phyloP scores from a whole-genome alignment of 2,113 vertebrate genomes.

The Grallaria varia region DNA sequence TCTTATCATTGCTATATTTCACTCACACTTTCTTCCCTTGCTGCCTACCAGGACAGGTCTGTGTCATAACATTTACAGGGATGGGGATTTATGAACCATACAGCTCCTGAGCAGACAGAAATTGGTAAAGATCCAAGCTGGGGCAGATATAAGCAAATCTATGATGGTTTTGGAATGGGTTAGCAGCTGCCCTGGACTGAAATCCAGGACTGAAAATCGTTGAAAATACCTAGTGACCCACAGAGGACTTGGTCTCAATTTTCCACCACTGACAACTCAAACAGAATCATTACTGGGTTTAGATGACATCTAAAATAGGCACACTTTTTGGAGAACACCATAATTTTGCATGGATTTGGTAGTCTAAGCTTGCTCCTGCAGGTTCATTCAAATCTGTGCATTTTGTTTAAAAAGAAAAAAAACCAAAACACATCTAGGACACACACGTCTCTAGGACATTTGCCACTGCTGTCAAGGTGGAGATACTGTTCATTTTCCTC shows the following conservation, averaged over 20 bases:
- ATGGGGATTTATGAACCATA: background rate
- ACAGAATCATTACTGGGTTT: background rate
- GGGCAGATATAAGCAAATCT: background rate
- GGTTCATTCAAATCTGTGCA: background rate
- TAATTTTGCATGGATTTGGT: background rate
- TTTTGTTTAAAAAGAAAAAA: background rate
- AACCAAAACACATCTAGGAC: background rate
- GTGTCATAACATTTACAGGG: background rate
- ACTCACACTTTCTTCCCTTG: background rate
- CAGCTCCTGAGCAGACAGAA: background rate
- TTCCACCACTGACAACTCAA: background rate
- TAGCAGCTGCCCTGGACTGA: background rate
- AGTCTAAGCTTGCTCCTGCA: background rate
- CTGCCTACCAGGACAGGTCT: background rate
- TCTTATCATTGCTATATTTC: background rate
- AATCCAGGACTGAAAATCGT: background rate
- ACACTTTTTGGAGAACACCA: background rate
- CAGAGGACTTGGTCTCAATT: background rate
- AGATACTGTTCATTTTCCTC: conserved; percentile 12
- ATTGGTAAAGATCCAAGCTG: background rate
- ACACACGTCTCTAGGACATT: background rate
- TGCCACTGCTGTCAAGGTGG: background rate
- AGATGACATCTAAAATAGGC: background rate
- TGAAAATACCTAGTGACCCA: background rate
- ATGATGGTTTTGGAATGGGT: background rate